Evolutionary conservation across 1,140 invertebrate species (phyloP).

Genomic region (Brachystomella parvula): DNA sequence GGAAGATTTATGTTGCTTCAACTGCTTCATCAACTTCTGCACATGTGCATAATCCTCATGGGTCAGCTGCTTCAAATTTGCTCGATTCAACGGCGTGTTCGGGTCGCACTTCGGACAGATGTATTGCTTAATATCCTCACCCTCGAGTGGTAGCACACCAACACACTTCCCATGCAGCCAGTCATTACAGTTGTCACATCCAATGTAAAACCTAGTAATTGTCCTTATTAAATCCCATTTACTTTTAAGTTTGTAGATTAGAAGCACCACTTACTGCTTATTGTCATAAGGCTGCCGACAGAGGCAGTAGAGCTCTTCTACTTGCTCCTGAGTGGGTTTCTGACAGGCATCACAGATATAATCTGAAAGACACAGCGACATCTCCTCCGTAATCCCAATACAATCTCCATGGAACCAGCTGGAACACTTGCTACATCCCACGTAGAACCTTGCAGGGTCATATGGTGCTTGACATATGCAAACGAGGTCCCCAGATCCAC

Average conservation of each 20-base stretch:
- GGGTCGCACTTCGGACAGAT: slow-evolving; percentile 90
- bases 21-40: slow-evolving; percentile 76
- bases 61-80: slow-evolving; percentile 79
- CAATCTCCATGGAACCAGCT: slow-evolving; percentile 98
- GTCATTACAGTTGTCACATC: slow-evolving; percentile 94
- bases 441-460: slow-evolving; percentile 92
- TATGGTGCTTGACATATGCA: slow-evolving; percentile 91
- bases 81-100: slow-evolving; percentile 76
- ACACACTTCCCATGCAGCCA: slow-evolving; percentile 99
- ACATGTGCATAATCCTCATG: slow-evolving; percentile 73
- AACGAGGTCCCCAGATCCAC: slow-evolving; percentile 68
- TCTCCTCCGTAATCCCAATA: slow-evolving; percentile 86
- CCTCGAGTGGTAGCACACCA: slow-evolving; percentile 86
- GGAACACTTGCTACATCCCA: slow-evolving; percentile 92
- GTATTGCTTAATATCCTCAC: slow-evolving; percentile 90
- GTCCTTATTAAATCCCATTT: background rate
- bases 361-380: slow-evolving; percentile 81
- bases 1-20: slow-evolving; percentile 85
- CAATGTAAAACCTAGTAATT: slow-evolving; percentile 78
- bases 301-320: slow-evolving; percentile 87
- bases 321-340: slow-evolving; percentile 46
- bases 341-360: slow-evolving; percentile 78
- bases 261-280: slow-evolving; percentile 66
- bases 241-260: slow-evolving; percentile 11
- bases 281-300: slow-evolving; percentile 95